phyloP scores from a whole-genome alignment of 2,888 invertebrate genomes.

The Oconnorella tubifera region DNA sequence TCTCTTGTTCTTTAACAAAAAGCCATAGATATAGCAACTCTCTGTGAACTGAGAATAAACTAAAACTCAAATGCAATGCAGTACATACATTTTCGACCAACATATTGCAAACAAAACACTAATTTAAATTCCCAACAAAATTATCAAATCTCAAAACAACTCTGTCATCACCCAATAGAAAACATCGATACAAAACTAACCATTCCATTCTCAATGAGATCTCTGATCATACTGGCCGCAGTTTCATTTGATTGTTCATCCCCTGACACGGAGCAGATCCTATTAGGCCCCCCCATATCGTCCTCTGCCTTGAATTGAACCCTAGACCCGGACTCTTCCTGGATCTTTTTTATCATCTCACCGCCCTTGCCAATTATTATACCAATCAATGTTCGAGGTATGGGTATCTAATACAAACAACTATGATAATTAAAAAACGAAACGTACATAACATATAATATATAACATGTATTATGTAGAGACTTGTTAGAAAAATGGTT shows the following conservation, averaged over 20 bases:
- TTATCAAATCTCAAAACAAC: too few species aligned
- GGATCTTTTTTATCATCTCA: conserved; percentile 96
- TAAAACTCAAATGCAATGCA: too few species aligned
- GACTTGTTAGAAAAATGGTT: too few species aligned
- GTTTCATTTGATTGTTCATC: conserved; percentile 76
- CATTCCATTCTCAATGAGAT: conserved; percentile 64
- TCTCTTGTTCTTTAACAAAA: too few species aligned
- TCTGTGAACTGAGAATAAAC: too few species aligned
- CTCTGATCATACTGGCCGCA: conserved; percentile 83
- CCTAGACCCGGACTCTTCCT: conserved; percentile 86
- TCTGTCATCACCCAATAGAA: too few species aligned
- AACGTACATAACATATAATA: neutral
- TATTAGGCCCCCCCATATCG: conserved; percentile 68
- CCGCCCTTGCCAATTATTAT: conserved; percentile 97
- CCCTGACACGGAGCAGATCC: conserved; percentile 84
- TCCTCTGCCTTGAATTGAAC: conserved; percentile 68
- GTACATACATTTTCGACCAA: too few species aligned
- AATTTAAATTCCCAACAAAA: too few species aligned
- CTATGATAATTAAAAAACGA: neutral
- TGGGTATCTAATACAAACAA: conserved; percentile 64
- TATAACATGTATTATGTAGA: too few species aligned
- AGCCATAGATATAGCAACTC: too few species aligned
- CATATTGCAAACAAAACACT: too few species aligned
- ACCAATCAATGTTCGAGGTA: conserved; percentile 89
- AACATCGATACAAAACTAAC: too few species aligned